Evolutionary conservation across 1,140 invertebrate species (phyloP).

Genomic region (Chelonus insularis): DNA sequence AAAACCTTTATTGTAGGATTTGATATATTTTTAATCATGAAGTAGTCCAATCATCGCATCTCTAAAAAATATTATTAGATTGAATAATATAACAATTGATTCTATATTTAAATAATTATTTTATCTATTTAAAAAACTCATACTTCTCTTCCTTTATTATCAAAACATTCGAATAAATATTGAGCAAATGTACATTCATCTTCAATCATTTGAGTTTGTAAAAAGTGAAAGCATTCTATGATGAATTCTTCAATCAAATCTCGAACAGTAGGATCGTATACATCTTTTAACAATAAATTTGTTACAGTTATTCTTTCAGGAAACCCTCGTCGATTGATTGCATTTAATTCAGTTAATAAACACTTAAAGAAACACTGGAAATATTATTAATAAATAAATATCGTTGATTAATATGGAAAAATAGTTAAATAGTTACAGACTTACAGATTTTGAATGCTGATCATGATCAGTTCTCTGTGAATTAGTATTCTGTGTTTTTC

Average conservation of each 20-base stretch:
- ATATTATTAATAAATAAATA: conserved; percentile 21
- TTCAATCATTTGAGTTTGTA: conserved; percentile 39
- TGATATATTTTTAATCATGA: conserved; percentile 8
- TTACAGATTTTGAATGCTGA: background rate
- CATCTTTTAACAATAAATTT: conserved; percentile 45
- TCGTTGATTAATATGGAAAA: too few relatives aligned
- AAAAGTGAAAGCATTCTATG: conserved; percentile 49
- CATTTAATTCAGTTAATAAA: conserved; percentile 54
- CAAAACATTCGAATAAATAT: conserved; percentile 48
- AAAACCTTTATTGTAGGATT: too few relatives aligned
- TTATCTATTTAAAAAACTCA: conserved; percentile 23
- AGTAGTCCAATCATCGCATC: conserved; percentile 55
- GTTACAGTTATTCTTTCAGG: conserved; percentile 45
- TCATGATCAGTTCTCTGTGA: background rate
- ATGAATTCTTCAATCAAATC: conserved; percentile 55
- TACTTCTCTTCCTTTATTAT: conserved; percentile 53
- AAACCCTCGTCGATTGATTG: conserved; percentile 52
- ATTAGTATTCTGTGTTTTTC: too few relatives aligned
- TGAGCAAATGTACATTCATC: conserved; percentile 56
- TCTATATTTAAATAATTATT: background rate
- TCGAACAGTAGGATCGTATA: conserved; percentile 47
- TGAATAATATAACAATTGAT: background rate
- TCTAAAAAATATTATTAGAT: conserved; percentile 34
- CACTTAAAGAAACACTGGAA: conserved; percentile 55
- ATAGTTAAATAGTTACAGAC: too few relatives aligned